Conservation (phyloP, 2,113 vertebrate species). For the Urocolius indicus region DNA sequence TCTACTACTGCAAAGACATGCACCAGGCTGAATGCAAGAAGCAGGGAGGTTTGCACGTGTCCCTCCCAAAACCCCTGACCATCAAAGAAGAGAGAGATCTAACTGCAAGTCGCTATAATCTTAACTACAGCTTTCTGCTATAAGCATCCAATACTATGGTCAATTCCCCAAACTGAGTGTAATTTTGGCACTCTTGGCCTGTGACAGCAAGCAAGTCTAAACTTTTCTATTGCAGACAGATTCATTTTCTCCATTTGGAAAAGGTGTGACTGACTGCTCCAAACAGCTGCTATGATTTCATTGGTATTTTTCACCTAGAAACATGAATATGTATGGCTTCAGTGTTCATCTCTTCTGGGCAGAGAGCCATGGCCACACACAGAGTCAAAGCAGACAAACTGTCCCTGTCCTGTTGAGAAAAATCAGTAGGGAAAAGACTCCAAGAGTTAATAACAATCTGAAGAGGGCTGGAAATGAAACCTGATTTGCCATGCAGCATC, state of each 20-base stretch:
- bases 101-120: not conserved
- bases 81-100: not conserved
- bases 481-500: not conserved
- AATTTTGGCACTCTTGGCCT: slow-evolving; percentile 9
- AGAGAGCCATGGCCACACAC: not conserved
- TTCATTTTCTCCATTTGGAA: slow-evolving; percentile 47
- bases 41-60: fast-evolving
- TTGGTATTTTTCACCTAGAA: slow-evolving; percentile 62
- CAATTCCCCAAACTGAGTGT: not conserved
- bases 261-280: slow-evolving; percentile 22
- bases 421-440: not conserved
- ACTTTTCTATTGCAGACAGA: slow-evolving; percentile 33
- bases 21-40: fast-evolving
- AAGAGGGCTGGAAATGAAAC: not conserved
- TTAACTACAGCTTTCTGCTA: not conserved
- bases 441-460: not conserved
- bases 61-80: not conserved
- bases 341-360: slow-evolving; percentile 50
- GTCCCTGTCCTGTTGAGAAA: not conserved
- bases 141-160: not conserved
- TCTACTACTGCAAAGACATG: not conserved
- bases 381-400: not conserved
- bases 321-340: slow-evolving; percentile 9
- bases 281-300: slow-evolving; percentile 58
- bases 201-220: slow-evolving; percentile 11